A percentile compares a stretch with the other conserved stretches of the same genome.
Conservation (phyloP, 2,888 invertebrate genomes). For the Leucoma salicis region DNA sequence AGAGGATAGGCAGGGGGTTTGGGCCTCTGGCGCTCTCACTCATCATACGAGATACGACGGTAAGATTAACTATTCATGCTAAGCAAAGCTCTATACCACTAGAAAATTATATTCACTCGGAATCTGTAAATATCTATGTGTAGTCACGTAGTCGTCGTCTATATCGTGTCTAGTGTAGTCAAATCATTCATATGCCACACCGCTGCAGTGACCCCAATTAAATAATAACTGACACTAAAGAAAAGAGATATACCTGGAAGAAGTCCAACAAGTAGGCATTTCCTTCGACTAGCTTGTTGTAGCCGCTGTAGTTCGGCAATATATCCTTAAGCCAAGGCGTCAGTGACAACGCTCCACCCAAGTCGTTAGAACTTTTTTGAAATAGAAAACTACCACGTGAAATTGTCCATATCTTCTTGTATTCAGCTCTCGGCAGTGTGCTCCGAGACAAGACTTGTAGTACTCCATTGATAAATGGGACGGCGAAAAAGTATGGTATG, state of each 20-base stretch:
- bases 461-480: slow-evolving; percentile 80
- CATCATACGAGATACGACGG: no score
- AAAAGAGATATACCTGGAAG: slow-evolving; percentile 59
- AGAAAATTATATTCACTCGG: no score
- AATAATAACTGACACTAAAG: no score
- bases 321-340: slow-evolving; percentile 84
- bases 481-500: slow-evolving; percentile 80
- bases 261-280: slow-evolving; percentile 75
- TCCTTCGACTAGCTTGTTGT: slow-evolving; percentile 66
- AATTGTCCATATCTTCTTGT: slow-evolving; percentile 67
- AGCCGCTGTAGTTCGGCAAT: slow-evolving; percentile 82
- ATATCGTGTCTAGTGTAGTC: no score
- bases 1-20: no score
- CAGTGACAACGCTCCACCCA: slow-evolving; percentile 81
- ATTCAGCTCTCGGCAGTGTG: slow-evolving; percentile 75
- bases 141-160: no score
- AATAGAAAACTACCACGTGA: slow-evolving; percentile 72
- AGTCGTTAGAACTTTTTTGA: slow-evolving; percentile 80
- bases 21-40: no score
- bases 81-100: no score
- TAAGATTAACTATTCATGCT: no score
- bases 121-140: no score
- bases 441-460: slow-evolving; percentile 79
- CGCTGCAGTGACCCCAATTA: no score
- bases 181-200: no score